Base-by-base conservation (phyloP, 2,888 invertebrate species). In the Idaea biselata region DNA sequence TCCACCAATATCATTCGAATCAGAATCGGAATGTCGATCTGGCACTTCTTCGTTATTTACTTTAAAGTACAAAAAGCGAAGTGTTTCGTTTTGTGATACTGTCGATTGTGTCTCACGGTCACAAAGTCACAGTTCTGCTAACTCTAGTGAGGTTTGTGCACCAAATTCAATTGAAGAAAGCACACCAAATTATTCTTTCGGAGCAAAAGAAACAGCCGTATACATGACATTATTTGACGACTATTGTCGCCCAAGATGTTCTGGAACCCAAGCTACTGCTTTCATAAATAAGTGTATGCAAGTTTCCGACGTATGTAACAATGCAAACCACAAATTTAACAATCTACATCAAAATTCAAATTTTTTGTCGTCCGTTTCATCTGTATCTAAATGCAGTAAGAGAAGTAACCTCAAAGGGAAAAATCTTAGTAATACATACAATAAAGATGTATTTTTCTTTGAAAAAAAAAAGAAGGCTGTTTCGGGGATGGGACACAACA, bases 251-350 rank as follows among this genome's bases (percentile, higher is more conserved):
- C 72, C 64, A 66, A 78, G 75, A 31, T 75, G 79, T 54, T 84
- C 84, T 44, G 84, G 86, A 53, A 87, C 91, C 18, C 91, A 92
- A 72, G 91, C 91, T n/a, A 89, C 91, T 58, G 90, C 87, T 64
- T 86, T 86, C 11, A 76, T 92, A 33, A 91, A 92, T 72, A 92
- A 92, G 79, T 89, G 90, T 70, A 78, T 91, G 63, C 91, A 92
- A 81, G 87, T 83, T 54, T 64, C 70, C 55, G 64, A 62, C 58
- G 66, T 6, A 17, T 1, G 14, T 3, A 14, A 18, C 18, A 18
- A 16, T 58, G 66, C 14, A 17, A 7, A 18, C 1, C 14, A 18
- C 18, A 18, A 16, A 55, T 55, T 68, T 64, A 67, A 61, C 17
- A 59, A 61, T 53, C 53, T 56, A 32, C 59, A 56, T 32, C 58